phyloP scores from a whole-genome alignment of 2,113 vertebrate genomes.

The Xiphophorus couchianus region DNA sequence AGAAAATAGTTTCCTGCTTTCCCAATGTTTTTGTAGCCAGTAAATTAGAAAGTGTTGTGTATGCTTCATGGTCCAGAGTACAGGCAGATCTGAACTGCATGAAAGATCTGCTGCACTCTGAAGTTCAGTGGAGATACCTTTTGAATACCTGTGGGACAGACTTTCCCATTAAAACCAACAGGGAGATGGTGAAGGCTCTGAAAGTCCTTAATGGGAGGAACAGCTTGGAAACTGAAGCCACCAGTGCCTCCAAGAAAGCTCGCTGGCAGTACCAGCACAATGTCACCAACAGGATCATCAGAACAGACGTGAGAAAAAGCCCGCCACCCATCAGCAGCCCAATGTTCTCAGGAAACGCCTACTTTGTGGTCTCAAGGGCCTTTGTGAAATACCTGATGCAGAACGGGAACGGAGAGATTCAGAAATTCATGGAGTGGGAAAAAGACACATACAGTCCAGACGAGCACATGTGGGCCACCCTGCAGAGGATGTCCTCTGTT shows the following conservation, averaged over 20 bases:
- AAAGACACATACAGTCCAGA: constrained; percentile 94
- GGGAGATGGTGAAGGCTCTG: constrained; percentile 83
- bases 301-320: constrained; percentile 64
- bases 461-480: constrained; percentile 92
- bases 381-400: constrained; percentile 85
- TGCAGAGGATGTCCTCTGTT: constrained; percentile 84
- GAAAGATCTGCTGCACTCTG: constrained; percentile 83
- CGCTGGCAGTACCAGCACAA: constrained; percentile 85
- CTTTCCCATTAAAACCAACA: constrained; percentile 94
- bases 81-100: constrained; percentile 95
- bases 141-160: constrained; percentile 92
- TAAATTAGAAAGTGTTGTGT: constrained; percentile 83
- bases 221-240: constrained; percentile 86
- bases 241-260: constrained; percentile 55
- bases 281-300: constrained; percentile 33
- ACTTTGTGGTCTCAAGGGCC: constrained; percentile 82
- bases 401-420: constrained; percentile 64
- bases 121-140: constrained; percentile 85
- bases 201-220: constrained; percentile 85
- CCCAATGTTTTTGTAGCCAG: constrained; percentile 90
- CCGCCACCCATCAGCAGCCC: constrained; percentile 80
- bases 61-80: constrained; percentile 90
- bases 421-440: constrained; percentile 84
- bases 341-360: constrained; percentile 89
- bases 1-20: constrained; percentile 84